Conservation (phyloP, 37 sponge, comb jelly and placozoan genomes). For the Agelas oroides region DNA sequence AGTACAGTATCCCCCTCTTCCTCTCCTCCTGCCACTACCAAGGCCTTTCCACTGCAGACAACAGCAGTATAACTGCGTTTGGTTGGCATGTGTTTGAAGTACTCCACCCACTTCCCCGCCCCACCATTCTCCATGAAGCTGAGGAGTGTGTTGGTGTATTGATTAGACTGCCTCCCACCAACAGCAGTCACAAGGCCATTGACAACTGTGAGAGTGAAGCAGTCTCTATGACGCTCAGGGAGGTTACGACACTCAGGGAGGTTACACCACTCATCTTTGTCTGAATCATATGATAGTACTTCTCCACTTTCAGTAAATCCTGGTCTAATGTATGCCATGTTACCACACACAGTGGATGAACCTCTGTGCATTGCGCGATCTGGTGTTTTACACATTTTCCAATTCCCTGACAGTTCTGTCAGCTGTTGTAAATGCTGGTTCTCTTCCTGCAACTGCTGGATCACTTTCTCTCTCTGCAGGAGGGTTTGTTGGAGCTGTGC, state of each 20-base stretch:
- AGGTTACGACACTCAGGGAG: conserved; percentile 3
- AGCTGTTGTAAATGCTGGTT: no score
- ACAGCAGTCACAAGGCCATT: conserved; percentile 8
- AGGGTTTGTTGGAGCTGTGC: no score
- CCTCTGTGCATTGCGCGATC: not conserved
- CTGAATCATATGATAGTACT: not conserved
- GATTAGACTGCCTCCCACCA: not conserved
- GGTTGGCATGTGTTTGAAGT: conserved; percentile 20
- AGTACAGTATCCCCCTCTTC: not conserved
- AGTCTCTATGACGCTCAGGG: no score
- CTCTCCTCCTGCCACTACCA: conserved; percentile 33
- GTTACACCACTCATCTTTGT: not conserved
- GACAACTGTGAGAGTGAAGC: not conserved
- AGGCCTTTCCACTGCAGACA: not conserved
- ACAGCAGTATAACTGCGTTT: conserved; percentile 1
- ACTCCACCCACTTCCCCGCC: conserved; percentile 7
- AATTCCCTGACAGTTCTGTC: not conserved
- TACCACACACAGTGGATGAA: not conserved
- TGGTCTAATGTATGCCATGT: not conserved
- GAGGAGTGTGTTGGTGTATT: not conserved
- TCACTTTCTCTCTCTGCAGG: no score
- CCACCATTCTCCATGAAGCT: not conserved
- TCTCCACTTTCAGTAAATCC: not conserved
- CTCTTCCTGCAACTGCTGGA: no score
- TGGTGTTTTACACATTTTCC: not conserved